Evolutionary conservation across 2,888 invertebrate species (phyloP).

Genomic region (Nematopogon swammerdamellus): DNA sequence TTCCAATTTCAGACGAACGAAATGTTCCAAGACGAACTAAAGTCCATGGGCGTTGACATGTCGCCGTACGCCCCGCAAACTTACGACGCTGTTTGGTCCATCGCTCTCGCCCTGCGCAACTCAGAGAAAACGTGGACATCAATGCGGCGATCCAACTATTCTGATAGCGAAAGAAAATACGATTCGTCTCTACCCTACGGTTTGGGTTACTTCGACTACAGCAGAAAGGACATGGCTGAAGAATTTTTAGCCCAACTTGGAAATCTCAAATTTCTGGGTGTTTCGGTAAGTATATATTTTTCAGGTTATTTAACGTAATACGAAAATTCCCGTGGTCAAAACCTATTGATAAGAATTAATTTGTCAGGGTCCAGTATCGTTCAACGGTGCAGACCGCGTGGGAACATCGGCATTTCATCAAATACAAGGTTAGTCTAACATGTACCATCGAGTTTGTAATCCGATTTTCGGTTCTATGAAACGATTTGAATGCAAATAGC

Average conservation of each 20-base stretch:
- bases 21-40: slow-evolving; percentile 61
- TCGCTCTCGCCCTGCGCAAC: slow-evolving; percentile 71
- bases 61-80: slow-evolving; percentile 75
- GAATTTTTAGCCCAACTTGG: slow-evolving; percentile 70
- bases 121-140: slow-evolving; percentile 59
- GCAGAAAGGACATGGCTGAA: slow-evolving; percentile 67
- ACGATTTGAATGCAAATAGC: too few species aligned
- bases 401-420: slow-evolving; percentile 86
- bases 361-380: slow-evolving; percentile 85
- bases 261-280: slow-evolving; percentile 73
- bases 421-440: slow-evolving; percentile 79
- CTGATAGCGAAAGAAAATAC: slow-evolving; percentile 15
- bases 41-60: slow-evolving; percentile 44
- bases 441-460: too few species aligned
- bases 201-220: slow-evolving; percentile 69
- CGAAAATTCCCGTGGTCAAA: too few species aligned
- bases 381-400: slow-evolving; percentile 84
- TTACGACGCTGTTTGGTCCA: slow-evolving; percentile 91
- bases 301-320: too few species aligned
- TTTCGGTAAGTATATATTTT: slow-evolving; percentile 88
- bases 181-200: slow-evolving; percentile 16
- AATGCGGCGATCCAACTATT: slow-evolving; percentile 16
- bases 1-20: slow-evolving; percentile 55
- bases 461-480: too few species aligned
- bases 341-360: too few species aligned